phyloP scores from a whole-genome alignment of 1,140 invertebrate species.

The Conus ventricosus region DNA sequence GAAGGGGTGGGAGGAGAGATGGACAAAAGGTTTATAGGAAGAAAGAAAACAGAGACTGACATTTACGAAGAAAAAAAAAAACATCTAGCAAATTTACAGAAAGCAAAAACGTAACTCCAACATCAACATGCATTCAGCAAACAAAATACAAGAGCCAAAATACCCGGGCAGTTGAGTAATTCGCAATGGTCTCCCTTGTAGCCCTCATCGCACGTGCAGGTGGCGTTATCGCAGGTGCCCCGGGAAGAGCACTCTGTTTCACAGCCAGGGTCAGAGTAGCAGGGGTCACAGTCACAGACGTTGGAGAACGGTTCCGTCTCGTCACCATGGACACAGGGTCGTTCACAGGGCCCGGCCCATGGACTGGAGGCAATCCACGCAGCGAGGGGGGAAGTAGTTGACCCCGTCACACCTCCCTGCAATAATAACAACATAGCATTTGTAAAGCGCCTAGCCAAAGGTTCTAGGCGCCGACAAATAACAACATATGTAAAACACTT shows the following conservation, averaged over 20 bases:
- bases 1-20: no score
- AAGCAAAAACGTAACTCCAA: no score
- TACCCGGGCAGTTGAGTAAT: constrained; percentile 56
- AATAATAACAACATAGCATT: not conserved
- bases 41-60: no score
- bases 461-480: not conserved
- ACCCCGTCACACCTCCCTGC: constrained; percentile 53
- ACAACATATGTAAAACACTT: not conserved
- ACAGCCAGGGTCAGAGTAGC: constrained; percentile 60
- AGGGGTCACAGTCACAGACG: constrained; percentile 58
- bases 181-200: constrained; percentile 71
- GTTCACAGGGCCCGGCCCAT: constrained; percentile 65
- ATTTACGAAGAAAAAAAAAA: no score
- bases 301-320: constrained; percentile 56
- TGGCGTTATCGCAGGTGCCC: constrained; percentile 56
- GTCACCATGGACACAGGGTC: constrained; percentile 60
- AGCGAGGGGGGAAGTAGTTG: constrained; percentile 58
- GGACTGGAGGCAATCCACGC: constrained; percentile 58
- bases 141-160: not conserved
- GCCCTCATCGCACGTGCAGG: constrained; percentile 69
- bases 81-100: no score
- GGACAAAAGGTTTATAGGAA: no score
- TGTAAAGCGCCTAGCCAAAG: no score
- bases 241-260: constrained; percentile 56
- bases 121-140: not conserved